Conservation (phyloP, 2,888 invertebrate species). For the Dichetophora obliterata region DNA sequence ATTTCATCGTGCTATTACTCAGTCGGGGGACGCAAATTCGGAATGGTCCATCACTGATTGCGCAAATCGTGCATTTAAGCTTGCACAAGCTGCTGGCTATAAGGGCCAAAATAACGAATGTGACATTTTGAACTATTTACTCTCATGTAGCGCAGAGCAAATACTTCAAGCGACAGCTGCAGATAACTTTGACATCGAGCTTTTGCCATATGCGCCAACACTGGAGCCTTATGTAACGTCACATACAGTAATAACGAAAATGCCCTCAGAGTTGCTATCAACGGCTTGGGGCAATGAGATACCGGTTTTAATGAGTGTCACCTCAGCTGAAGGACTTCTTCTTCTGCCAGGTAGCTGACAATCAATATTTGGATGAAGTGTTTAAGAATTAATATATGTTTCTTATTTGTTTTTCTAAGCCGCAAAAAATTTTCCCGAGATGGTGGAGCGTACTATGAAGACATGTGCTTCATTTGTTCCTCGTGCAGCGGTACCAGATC, state of each 20-base stretch:
- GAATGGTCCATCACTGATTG: slow-evolving; percentile 50
- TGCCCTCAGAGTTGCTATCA: slow-evolving; percentile 51
- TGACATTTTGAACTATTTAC: slow-evolving; percentile 58
- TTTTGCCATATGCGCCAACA: slow-evolving; percentile 56
- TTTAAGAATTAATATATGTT: background rate
- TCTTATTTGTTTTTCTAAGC: slow-evolving; percentile 25
- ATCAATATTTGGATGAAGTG: background rate
- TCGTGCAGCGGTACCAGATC: slow-evolving; percentile 37
- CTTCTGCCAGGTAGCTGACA: slow-evolving; percentile 47
- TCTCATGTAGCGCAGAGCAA: slow-evolving; percentile 48
- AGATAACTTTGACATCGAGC: slow-evolving; percentile 54
- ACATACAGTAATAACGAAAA: slow-evolving; percentile 53
- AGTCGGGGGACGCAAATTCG: slow-evolving; percentile 51
- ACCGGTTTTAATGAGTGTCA: slow-evolving; percentile 56
- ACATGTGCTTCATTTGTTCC: slow-evolving; percentile 48
- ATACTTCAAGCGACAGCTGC: slow-evolving; percentile 53
- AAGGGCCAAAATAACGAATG: slow-evolving; percentile 56
- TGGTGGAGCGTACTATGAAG: slow-evolving; percentile 35
- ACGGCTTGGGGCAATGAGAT: slow-evolving; percentile 56
- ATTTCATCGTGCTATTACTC: slow-evolving; percentile 56
- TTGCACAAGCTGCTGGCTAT: slow-evolving; percentile 54
- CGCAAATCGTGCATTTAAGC: slow-evolving; percentile 42
- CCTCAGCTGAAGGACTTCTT: slow-evolving; percentile 57
- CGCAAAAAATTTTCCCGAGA: slow-evolving; percentile 22
- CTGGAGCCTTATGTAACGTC: slow-evolving; percentile 55